Conservation (phyloP, 2,888 invertebrate species). For the Temnothorax ravouxi region DNA sequence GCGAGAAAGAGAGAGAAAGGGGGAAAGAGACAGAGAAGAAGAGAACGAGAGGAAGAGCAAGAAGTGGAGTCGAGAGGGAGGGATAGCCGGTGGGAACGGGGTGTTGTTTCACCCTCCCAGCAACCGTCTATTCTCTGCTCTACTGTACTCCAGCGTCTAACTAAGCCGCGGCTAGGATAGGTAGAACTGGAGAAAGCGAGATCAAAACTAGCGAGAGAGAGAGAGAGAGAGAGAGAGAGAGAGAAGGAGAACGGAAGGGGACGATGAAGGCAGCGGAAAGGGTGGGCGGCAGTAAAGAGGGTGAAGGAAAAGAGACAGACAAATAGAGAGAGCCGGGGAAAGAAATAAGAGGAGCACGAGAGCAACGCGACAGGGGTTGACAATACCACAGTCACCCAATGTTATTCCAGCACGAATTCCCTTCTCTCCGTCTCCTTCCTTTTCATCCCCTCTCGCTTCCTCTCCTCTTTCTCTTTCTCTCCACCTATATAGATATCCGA, state of each 20-base stretch:
- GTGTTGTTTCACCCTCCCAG: conserved; percentile 84
- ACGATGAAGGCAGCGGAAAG: conserved; percentile 19
- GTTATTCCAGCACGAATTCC: conserved; percentile 82
- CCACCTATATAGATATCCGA: conserved; percentile 65
- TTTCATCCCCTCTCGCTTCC: not conserved
- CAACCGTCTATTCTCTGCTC: conserved; percentile 74
- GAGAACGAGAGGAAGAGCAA: conserved; percentile 48
- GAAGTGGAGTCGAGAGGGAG: conserved; percentile 65
- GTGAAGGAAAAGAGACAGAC: conserved; percentile 54
- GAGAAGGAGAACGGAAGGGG: conserved; percentile 4
- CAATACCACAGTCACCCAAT: conserved; percentile 80
- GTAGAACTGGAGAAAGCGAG: conserved; percentile 70
- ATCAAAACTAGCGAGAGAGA: conserved; percentile 23
- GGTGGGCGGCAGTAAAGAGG: conserved; percentile 75
- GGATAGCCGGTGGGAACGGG: conserved; percentile 80
- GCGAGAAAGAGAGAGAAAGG: conserved; percentile 44
- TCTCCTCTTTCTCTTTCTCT: conserved; percentile 35
- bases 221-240: not conserved
- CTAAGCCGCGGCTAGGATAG: conserved; percentile 77
- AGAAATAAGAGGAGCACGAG: conserved; percentile 59
- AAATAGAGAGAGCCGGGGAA: conserved; percentile 46
- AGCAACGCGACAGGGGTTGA: conserved; percentile 79
- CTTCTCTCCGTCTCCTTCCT: conserved; percentile 63
- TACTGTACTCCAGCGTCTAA: conserved; percentile 70
- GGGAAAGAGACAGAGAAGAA: conserved; percentile 1